Percentiles rank a stretch among this genome's conserved stretches.
phyloP scores from a whole-genome alignment of 2,888 invertebrate species.

The Epistrophe eligans region DNA sequence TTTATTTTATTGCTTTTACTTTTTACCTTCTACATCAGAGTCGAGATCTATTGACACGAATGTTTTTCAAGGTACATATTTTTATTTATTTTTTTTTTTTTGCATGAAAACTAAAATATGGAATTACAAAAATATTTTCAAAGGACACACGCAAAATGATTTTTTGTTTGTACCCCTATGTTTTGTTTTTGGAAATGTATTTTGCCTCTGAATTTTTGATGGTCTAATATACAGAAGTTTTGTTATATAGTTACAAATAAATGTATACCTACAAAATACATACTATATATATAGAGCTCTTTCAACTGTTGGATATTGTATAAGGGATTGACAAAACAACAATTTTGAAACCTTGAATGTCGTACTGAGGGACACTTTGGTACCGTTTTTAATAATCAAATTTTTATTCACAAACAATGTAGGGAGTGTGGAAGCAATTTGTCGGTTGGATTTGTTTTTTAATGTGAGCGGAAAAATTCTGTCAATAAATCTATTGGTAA shows the following conservation, averaged over 20 bases:
- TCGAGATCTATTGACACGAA: slow-evolving; percentile 66
- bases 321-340: neutral
- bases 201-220: neutral
- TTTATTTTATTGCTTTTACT: slow-evolving; percentile 41
- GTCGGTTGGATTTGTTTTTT: slow-evolving; percentile 3
- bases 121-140: slow-evolving; percentile 35
- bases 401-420: slow-evolving; percentile 3
- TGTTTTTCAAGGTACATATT: slow-evolving; percentile 31
- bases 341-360: slow-evolving; percentile 3
- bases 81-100: neutral
- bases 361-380: neutral
- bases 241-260: neutral
- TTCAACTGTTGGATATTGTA: neutral
- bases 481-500: neutral
- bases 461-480: neutral
- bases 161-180: neutral
- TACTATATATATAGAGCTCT: neutral
- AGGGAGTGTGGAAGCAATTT: neutral
- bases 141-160: slow-evolving; percentile 26
- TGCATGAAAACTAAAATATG: slow-evolving; percentile 5
- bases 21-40: neutral
- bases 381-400: slow-evolving; percentile 13
- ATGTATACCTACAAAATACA: too few relatives aligned
- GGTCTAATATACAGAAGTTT: slow-evolving; percentile 12
- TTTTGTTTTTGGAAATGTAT: neutral